Evolutionary conservation across 2,888 invertebrate genomes (phyloP).

Genomic region (Eudasyphora cyanicolor): DNA sequence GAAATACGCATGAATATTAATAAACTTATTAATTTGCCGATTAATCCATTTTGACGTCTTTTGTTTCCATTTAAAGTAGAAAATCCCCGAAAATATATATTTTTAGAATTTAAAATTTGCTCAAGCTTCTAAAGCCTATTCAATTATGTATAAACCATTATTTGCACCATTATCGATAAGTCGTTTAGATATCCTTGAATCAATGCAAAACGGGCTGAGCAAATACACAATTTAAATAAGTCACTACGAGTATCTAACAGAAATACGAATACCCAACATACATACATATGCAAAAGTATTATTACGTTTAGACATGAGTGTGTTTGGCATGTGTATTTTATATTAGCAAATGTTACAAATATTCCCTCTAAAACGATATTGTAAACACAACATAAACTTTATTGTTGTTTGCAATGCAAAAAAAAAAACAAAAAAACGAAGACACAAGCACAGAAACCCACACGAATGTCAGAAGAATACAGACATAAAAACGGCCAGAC

Average conservation of each 20-base stretch:
- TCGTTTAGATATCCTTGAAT: too few relatives aligned
- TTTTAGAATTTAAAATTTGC: too few relatives aligned
- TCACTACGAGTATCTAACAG: neutral
- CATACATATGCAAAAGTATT: neutral
- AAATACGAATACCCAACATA: neutral
- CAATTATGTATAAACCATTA: too few relatives aligned
- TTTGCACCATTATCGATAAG: too few relatives aligned
- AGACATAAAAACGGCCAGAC: neutral
- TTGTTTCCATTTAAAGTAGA: too few relatives aligned
- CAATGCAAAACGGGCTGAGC: too few relatives aligned
- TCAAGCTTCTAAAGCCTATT: too few relatives aligned
- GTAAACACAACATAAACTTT: slow-evolving; percentile 43
- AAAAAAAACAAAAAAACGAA: neutral
- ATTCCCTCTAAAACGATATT: slow-evolving; percentile 27
- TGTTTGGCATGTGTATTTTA: slow-evolving; percentile 4
- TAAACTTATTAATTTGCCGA: too few relatives aligned
- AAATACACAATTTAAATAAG: too few relatives aligned
- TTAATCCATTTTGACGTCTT: too few relatives aligned
- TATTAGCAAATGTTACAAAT: slow-evolving; percentile 26
- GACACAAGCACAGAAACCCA: neutral
- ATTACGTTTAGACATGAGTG: slow-evolving; percentile 1
- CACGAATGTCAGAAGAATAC: neutral
- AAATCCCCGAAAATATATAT: too few relatives aligned
- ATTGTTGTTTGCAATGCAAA: slow-evolving; percentile 1
- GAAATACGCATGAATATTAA: too few relatives aligned